Percentiles rank a stretch among this genome's conserved stretches.
Conservation (phyloP, 2,113 vertebrate genomes). For the Pedionomus torquatus region DNA sequence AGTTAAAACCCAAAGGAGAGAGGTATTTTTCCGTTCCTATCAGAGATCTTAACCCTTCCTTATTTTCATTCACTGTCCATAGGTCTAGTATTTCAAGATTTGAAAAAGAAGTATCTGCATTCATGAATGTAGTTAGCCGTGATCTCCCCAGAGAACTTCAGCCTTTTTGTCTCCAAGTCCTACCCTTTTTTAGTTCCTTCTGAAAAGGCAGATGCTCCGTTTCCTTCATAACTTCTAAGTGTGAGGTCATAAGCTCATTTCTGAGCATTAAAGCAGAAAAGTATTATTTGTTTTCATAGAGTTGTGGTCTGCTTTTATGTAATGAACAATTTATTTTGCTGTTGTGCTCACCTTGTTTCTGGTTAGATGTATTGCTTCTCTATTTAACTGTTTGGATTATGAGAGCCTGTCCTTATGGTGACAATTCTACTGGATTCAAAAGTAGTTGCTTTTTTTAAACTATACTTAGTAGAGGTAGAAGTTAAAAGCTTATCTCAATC, state of each 20-base stretch:
- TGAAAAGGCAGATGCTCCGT: not conserved
- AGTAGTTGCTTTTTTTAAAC: accelerated
- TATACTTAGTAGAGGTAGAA: not conserved
- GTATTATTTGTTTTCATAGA: not conserved
- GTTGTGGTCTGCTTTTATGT: not conserved
- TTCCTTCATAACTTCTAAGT: not conserved
- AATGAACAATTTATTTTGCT: not conserved
- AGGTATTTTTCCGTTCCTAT: not conserved
- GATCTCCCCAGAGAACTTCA: not conserved
- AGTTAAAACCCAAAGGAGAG: not conserved
- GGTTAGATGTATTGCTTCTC: not conserved
- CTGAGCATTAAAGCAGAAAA: not conserved
- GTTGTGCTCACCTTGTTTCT: not conserved
- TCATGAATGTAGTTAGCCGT: not conserved
- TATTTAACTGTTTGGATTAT: not conserved
- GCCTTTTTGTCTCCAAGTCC: not conserved
- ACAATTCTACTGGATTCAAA: not conserved
- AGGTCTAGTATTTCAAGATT: not conserved
- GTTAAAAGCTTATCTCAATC: not conserved
- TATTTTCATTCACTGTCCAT: not conserved
- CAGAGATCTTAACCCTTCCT: not conserved
- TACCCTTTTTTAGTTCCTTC: not conserved
- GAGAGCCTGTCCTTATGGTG: not conserved
- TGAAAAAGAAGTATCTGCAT: not conserved
- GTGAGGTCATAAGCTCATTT: not conserved